phyloP scores from a whole-genome alignment of 2,888 invertebrate species.

The Ramazzottius varieornatus region DNA sequence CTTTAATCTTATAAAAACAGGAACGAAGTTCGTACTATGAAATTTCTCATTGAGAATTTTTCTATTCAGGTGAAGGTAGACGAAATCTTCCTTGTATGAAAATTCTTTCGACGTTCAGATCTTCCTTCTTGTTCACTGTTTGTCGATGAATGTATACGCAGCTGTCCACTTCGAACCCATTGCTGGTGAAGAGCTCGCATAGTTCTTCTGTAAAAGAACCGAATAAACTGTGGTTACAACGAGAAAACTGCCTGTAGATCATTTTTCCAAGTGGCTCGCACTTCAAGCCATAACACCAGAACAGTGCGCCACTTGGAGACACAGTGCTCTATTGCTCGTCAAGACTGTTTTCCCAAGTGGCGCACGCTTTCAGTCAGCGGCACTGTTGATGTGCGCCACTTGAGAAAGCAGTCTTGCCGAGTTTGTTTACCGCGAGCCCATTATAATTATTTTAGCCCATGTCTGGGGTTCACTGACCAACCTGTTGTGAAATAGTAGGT shows the following conservation, averaged over 20 bases:
- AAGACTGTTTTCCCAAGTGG: too few species aligned
- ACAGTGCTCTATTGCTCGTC: too few species aligned
- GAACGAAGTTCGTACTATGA: neutral
- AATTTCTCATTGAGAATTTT: neutral
- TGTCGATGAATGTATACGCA: conserved; percentile 57
- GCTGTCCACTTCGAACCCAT: conserved; percentile 40
- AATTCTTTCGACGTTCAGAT: conserved; percentile 60
- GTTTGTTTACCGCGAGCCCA: too few species aligned
- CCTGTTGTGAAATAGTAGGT: conserved; percentile 29
- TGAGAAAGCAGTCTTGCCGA: too few species aligned
- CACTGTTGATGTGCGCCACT: too few species aligned
- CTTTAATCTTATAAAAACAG: neutral
- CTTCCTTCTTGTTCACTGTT: conserved; percentile 73
- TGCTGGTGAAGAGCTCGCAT: conserved; percentile 33
- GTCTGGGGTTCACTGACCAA: too few species aligned
- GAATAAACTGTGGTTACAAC: conserved; percentile 1
- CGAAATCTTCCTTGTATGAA: conserved; percentile 70
- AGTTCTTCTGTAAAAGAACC: conserved; percentile 34
- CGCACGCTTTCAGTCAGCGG: too few species aligned
- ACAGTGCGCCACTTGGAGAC: too few species aligned
- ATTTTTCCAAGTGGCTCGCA: too few species aligned
- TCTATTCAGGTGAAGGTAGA: conserved; percentile 20
- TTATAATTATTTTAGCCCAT: too few species aligned
- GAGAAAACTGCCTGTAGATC: too few species aligned
- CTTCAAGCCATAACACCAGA: too few species aligned